These are phyloP conservation scores for Plemyria rubiginata DNA, from an alignment of 2,888 invertebrate species.

Conservation along the genomic window DNA sequence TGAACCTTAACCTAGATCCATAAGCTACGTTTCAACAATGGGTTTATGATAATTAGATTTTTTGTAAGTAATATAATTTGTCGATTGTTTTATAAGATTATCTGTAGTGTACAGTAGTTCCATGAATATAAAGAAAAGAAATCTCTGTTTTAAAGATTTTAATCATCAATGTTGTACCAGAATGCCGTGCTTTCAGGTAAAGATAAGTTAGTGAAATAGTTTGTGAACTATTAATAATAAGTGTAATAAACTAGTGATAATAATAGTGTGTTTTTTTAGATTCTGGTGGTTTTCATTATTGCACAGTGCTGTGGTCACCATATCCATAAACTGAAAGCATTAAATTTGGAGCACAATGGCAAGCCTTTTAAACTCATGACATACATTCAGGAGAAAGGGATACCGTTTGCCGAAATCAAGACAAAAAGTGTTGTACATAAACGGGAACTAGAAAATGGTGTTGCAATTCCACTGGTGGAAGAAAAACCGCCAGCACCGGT, in stretches of 20 bases:
- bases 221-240: conserved; percentile 1
- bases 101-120: background rate
- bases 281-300: conserved; percentile 19
- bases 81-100: conserved; percentile 32
- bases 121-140: conserved; percentile 39
- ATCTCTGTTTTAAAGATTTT: conserved; percentile 40
- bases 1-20: conserved; percentile 22
- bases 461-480: conserved; percentile 7
- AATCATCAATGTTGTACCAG: conserved; percentile 32
- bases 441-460: conserved; percentile 35
- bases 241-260: no score
- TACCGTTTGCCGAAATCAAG: conserved; percentile 59
- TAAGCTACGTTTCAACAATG: conserved; percentile 30
- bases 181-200: conserved; percentile 44
- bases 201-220: background rate
- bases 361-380: conserved; percentile 53
- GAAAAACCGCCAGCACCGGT: conserved; percentile 46
- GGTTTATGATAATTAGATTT: conserved; percentile 38
- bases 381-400: conserved; percentile 60
- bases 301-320: conserved; percentile 41
- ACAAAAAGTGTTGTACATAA: conserved; percentile 42
- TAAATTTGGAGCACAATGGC: conserved; percentile 38
- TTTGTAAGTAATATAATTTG: conserved; percentile 30
- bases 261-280: conserved; percentile 29
- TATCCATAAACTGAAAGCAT: conserved; percentile 34